Evolutionary conservation across 2,113 vertebrate genomes (phyloP).

Genomic region (Catharus bicknelli): DNA sequence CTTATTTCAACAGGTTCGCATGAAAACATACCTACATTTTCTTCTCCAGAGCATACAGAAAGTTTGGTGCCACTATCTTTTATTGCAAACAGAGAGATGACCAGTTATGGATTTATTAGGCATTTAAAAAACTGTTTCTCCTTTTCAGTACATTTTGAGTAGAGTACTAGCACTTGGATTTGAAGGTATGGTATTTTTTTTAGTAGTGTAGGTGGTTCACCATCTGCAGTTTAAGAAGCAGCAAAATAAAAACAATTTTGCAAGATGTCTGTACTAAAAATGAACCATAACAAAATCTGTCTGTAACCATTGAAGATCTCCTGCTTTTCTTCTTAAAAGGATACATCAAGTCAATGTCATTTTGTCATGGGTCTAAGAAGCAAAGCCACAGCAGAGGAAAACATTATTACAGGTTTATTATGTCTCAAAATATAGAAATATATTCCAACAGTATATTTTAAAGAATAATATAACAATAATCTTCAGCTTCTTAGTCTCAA

Average conservation of each 20-base stretch:
- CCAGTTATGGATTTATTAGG: not conserved
- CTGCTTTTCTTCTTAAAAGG: not conserved
- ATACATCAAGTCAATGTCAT: not conserved
- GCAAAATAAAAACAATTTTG: not conserved
- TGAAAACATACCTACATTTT: not conserved
- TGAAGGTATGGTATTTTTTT: not conserved
- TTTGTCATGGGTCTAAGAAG: conserved; percentile 26
- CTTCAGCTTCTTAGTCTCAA: conserved; percentile 69
- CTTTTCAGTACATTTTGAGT: not conserved
- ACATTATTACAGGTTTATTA: conserved; percentile 75
- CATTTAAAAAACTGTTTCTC: not conserved
- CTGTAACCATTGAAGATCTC: not conserved
- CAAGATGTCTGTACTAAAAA: not conserved
- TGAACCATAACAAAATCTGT: not conserved
- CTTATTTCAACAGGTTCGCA: not conserved
- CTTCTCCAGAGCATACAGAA: not conserved
- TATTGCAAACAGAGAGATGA: not conserved
- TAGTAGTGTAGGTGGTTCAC: not conserved
- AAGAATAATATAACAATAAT: conserved; percentile 83
- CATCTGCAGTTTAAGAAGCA: not conserved
- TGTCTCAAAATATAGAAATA: conserved; percentile 79
- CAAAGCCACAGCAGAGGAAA: conserved; percentile 55
- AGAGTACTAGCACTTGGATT: not conserved
- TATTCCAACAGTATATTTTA: conserved; percentile 75
- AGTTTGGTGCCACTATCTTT: not conserved